Conservation (phyloP, 1,140 invertebrate species). For the Dendroctonus ponderosae region DNA sequence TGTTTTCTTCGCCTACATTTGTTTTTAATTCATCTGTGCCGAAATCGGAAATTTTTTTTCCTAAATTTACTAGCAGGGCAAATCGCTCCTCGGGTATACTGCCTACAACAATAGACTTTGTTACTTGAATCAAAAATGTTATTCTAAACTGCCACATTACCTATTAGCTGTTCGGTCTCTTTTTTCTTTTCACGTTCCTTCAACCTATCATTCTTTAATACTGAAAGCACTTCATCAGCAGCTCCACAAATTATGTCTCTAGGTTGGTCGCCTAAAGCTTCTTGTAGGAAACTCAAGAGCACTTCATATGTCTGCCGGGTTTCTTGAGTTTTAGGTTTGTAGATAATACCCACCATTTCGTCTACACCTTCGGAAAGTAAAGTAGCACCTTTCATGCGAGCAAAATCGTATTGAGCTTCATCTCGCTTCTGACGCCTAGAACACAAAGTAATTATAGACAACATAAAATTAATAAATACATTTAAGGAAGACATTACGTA, state of each 20-base stretch:
- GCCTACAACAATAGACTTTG: conserved; percentile 33
- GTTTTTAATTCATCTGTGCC: conserved; percentile 76
- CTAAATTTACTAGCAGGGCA: conserved; percentile 91
- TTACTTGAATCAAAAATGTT: too few species aligned
- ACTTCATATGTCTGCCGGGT: conserved; percentile 97
- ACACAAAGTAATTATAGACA: conserved; percentile 20
- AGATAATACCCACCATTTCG: conserved; percentile 91
- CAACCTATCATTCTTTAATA: conserved; percentile 92
- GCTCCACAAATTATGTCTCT: conserved; percentile 95
- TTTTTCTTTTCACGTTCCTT: conserved; percentile 93
- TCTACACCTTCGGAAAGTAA: conserved; percentile 86
- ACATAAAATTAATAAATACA: background rate
- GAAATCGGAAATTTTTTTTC: conserved; percentile 99
- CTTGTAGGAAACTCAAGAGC: conserved; percentile 93
- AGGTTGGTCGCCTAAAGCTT: conserved; percentile 96
- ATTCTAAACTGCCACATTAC: conserved; percentile 49
- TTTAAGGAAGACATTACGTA: conserved; percentile 53
- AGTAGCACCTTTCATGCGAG: conserved; percentile 85
- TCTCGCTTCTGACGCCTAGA: conserved; percentile 79
- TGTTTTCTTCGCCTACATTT: conserved; percentile 75
- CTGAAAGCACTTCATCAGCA: conserved; percentile 94
- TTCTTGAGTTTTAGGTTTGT: conserved; percentile 96
- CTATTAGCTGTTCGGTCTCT: conserved; percentile 87
- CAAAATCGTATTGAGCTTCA: conserved; percentile 88
- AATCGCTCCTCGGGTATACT: conserved; percentile 90